A percentile compares a stretch with the other conserved stretches of the same genome.
Conservation (phyloP, 2,888 invertebrate species). For the Drosophila ezoana region DNA sequence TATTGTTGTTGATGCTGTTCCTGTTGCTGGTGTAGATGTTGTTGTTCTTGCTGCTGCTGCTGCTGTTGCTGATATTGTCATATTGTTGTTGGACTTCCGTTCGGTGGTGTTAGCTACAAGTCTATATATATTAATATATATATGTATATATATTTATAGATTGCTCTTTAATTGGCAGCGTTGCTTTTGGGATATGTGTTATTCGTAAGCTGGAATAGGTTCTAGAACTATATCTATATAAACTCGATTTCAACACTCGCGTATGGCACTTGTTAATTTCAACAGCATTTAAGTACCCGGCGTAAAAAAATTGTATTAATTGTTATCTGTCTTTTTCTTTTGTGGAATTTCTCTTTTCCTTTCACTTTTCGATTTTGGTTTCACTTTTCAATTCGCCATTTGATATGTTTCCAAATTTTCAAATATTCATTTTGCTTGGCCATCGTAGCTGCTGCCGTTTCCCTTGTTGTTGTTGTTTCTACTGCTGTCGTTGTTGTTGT, state of each 20-base stretch:
- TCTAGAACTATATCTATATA: conserved; percentile 13
- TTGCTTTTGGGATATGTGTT: conserved; percentile 61
- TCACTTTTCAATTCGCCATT: conserved; percentile 87
- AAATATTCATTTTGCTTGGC: conserved; percentile 83
- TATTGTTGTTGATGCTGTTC: conserved; percentile 18
- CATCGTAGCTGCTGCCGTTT: conserved; percentile 66
- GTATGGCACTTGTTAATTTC: conserved; percentile 57
- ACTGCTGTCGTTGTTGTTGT: conserved; percentile 7
- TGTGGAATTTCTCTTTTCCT: conserved; percentile 13
- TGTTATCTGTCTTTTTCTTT: conserved; percentile 25
- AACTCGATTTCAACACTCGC: conserved; percentile 25
- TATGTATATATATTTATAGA: conserved; percentile 22
- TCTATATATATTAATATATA: conserved; percentile 26
- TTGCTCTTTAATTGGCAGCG: conserved; percentile 67
- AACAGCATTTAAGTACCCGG: conserved; percentile 20
- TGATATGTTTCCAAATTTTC: conserved; percentile 92
- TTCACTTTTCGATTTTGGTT: conserved; percentile 21
- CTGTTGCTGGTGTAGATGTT: conserved; percentile 58
- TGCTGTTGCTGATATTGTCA: conserved; percentile 75
- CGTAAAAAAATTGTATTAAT: conserved; percentile 20
- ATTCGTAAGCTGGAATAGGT: conserved; percentile 22
- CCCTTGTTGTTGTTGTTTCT: conserved; percentile 9
- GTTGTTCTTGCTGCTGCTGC: conserved; percentile 21
- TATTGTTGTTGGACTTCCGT: conserved; percentile 57
- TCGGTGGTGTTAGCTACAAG: conserved; percentile 62